A percentile compares a stretch with the other conserved stretches of the same genome.
phyloP scores from a whole-genome alignment of 2,888 invertebrate genomes.

The Stramonita haemastoma region DNA sequence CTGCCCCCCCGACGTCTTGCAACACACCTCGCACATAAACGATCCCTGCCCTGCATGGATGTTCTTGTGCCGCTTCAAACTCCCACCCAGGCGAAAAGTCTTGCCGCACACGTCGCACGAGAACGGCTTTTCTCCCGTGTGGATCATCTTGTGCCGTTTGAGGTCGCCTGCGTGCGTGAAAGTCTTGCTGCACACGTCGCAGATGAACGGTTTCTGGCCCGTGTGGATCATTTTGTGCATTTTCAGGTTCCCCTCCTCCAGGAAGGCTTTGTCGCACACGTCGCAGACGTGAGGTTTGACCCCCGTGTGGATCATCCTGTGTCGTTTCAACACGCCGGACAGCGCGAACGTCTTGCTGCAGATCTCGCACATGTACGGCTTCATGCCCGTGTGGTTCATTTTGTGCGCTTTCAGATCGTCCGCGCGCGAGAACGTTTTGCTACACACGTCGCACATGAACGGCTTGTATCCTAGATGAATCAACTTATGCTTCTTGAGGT shows the following conservation, averaged over 20 bases:
- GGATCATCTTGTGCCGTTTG: constrained; percentile 15
- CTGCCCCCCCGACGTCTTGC: neutral
- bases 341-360: constrained; percentile 16
- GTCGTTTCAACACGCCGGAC: neutral
- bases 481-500: constrained; percentile 12
- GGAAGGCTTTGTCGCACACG: constrained; percentile 10
- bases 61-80: constrained; percentile 9
- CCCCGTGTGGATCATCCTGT: constrained; percentile 1
- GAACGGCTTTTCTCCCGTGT: constrained; percentile 11
- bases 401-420: constrained; percentile 6
- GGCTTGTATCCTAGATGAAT: constrained; percentile 18
- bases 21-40: neutral
- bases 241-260: constrained; percentile 2
- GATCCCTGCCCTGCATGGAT: neutral
- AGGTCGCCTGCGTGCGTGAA: neutral
- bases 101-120: neutral
- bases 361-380: constrained; percentile 14
- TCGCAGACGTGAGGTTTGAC: neutral
- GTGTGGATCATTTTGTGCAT: constrained; percentile 24
- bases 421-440: neutral
- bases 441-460: neutral
- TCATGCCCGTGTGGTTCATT: neutral
- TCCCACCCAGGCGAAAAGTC: constrained; percentile 2
- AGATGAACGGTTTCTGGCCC: neutral
- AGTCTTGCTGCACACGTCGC: neutral